phyloP scores from a whole-genome alignment of 2,113 vertebrate genomes.

The Nerophis lumbriciformis region DNA sequence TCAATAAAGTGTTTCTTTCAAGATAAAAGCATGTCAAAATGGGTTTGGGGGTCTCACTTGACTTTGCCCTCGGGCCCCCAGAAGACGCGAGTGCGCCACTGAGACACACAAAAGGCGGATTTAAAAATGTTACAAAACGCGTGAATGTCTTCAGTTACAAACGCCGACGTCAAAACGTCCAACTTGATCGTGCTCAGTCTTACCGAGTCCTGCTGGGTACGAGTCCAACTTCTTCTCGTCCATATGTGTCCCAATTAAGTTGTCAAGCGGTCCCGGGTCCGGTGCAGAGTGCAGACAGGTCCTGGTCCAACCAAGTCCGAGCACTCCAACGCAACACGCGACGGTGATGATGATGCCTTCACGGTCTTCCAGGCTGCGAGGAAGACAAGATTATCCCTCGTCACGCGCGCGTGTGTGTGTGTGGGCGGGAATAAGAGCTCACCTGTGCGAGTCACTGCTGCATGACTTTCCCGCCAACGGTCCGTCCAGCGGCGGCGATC shows the following conservation, averaged over 20 bases:
- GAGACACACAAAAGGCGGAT: too few relatives aligned
- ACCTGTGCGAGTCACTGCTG: not conserved
- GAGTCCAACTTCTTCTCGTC: not conserved
- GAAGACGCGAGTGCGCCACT: too few relatives aligned
- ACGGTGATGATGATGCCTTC: not conserved
- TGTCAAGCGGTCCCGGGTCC: not conserved
- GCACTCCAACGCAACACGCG: not conserved
- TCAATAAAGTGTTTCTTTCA: too few relatives aligned
- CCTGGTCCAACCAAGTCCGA: not conserved
- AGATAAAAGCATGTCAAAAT: too few relatives aligned
- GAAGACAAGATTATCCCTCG: not conserved
- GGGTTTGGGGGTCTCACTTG: too few relatives aligned
- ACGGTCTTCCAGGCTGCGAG: not conserved
- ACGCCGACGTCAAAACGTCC: too few relatives aligned
- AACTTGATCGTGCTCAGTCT: not conserved
- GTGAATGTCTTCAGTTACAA: too few relatives aligned
- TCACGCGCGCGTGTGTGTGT: not conserved
- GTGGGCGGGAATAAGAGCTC: not conserved
- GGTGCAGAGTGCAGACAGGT: too few relatives aligned
- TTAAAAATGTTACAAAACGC: too few relatives aligned
- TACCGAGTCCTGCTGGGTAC: not conserved
- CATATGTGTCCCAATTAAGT: not conserved
- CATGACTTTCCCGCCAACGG: conserved; percentile 7
- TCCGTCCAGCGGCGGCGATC: conserved; percentile 10
- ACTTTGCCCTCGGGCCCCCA: too few relatives aligned